Evolutionary conservation across 2,888 invertebrate species (phyloP).

Genomic region (Halictus quadricinctus): DNA sequence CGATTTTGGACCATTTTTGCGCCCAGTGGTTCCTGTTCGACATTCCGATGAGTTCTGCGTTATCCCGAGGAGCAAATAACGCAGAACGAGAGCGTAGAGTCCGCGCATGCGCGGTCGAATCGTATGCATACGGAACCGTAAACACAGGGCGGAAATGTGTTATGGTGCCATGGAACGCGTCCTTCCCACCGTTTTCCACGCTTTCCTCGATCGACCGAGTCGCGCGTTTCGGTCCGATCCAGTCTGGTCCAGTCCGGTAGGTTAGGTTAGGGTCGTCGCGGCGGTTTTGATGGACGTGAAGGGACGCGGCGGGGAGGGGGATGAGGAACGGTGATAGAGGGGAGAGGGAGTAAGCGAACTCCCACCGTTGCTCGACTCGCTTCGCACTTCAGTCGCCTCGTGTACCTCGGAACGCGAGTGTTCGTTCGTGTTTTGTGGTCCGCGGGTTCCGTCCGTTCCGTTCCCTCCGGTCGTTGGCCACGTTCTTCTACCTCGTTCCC

Average conservation of each 20-base stretch:
- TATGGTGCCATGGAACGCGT: conserved; percentile 61
- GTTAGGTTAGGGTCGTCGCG: conserved; percentile 54
- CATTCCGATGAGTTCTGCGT: conserved; percentile 3
- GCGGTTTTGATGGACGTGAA: conserved; percentile 15
- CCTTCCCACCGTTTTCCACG: conserved; percentile 54
- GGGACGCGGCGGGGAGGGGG: not conserved
- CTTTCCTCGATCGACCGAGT: conserved; percentile 71
- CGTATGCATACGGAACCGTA: conserved; percentile 31
- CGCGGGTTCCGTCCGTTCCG: not conserved
- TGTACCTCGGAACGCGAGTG: conserved; percentile 64
- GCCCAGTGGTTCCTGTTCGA: not conserved
- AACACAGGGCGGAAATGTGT: conserved; percentile 66
- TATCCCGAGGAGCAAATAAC: conserved; percentile 28
- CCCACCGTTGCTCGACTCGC: conserved; percentile 42
- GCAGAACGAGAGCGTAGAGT: not conserved
- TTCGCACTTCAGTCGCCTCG: conserved; percentile 74
- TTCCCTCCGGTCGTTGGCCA: conserved; percentile 5
- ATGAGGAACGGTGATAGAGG: not conserved
- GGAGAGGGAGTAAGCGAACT: conserved; percentile 13
- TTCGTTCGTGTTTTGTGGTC: not conserved
- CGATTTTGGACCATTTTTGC: not conserved
- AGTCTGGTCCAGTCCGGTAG: conserved; percentile 30
- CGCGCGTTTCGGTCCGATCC: conserved; percentile 36
- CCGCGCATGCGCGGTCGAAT: conserved; percentile 11
- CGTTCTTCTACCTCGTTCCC: conserved; percentile 5